These are phyloP conservation scores for Zoanthus solanderi DNA, from an alignment of 92 coral and sea anemone genomes.

Conservation along the genomic window DNA sequence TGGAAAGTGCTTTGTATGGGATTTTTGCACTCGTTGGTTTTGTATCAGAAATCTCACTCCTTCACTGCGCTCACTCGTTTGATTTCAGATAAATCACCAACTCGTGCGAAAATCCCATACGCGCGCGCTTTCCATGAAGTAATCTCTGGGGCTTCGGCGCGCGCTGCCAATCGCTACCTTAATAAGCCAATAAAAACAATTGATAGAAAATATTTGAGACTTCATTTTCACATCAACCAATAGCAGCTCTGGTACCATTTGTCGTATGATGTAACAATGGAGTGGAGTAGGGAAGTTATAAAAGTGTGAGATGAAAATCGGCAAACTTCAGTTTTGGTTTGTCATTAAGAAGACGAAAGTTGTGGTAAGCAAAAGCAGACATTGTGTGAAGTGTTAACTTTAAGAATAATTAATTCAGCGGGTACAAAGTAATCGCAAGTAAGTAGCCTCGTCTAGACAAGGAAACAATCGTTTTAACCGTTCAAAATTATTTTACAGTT, in stretches of 20 bases:
- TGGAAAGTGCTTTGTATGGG: too few relatives aligned
- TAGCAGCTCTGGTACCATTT: background rate
- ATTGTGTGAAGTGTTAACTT: background rate
- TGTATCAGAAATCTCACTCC: too few relatives aligned
- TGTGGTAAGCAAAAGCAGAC: background rate
- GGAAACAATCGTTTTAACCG: background rate
- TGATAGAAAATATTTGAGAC: background rate
- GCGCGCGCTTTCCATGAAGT: too few relatives aligned
- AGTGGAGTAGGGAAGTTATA: background rate
- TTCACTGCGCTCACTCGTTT: too few relatives aligned
- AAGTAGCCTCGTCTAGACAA: background rate
- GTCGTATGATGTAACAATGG: conserved; percentile 10
- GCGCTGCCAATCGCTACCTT: background rate
- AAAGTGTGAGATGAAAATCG: background rate
- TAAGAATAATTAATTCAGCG: background rate
- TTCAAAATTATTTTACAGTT: background rate
- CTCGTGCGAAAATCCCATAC: too few relatives aligned
- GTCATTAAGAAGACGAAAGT: background rate
- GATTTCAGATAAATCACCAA: too few relatives aligned
- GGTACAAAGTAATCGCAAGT: background rate
- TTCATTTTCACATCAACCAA: background rate
- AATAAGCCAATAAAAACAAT: background rate
- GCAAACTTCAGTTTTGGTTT: background rate
- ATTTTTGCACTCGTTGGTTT: too few relatives aligned
- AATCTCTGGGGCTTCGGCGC: background rate